Evolutionary conservation across 2,888 invertebrate species (phyloP), one percentile per base, ranked within the genome.

Genomic region (Glaucopsyche alexis): DNA sequence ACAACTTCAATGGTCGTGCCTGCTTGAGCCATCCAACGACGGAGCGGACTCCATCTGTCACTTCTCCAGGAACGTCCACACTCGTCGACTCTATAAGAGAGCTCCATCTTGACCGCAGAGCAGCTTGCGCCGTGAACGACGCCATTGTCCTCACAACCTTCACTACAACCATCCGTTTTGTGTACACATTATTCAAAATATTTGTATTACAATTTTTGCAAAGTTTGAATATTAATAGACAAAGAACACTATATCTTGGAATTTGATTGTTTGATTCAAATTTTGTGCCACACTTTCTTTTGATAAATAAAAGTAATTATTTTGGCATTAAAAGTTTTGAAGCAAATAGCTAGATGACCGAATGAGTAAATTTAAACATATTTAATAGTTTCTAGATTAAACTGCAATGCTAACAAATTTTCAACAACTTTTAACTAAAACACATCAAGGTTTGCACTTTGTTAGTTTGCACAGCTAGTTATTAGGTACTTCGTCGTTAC

Each of bases 1-100:
- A 64, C 66, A 72, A 72, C 72, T 67, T 52, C 49, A 40, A 67
- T 7, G 55, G 55, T 78, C 87, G 80, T 93, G 94, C 96, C 96
- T 96, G 96, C 94, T 96, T 96, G 72, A 96, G 94, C 96, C 96
- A 96, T 91, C 96, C 96, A 78, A 96, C 96, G 83, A 96, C 96
- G 80, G 96, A 96, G 78, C 95, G 94, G 80, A 96, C 95, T 83
- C 96, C 95, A 80, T 95, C 96, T 14, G 95, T 94, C 74, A 95
- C 95, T 83, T 95, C 95, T 1, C 93, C 93, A 0, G 93, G 93
- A 72, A 96, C 94, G 82, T 96, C 95, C 76, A 95, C 94, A 78
- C 94, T 94, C 77, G 95, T 95, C 71, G 95, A 95, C 84, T 96
- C 96, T 79, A 96, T 95, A 82, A 96, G 93, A 77, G 95, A 95